Evolutionary conservation across 2,797 vertebrate species (phyloP).

Genomic region (Sebastolobus alascanus): DNA sequence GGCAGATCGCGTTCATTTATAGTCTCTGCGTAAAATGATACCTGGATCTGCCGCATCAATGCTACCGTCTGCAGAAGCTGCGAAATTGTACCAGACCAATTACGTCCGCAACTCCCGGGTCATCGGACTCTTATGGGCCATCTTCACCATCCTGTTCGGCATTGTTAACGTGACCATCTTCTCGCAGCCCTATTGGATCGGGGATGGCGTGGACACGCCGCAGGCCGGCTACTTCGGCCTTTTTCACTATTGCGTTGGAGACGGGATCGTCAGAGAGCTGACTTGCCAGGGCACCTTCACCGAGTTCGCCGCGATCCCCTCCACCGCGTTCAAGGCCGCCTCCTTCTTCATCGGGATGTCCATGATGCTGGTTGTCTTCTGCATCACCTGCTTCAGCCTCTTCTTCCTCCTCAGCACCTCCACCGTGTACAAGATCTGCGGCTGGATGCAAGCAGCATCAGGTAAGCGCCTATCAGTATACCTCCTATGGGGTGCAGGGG

Average conservation of each 20-base stretch:
- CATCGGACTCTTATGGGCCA: conserved; percentile 97
- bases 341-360: conserved; percentile 97
- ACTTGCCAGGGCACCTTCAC: conserved; percentile 95
- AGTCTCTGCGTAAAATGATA: conserved; percentile 78
- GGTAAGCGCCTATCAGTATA: conserved; percentile 83
- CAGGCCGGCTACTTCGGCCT: conserved; percentile 98
- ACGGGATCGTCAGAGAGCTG: conserved; percentile 91
- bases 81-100: conserved; percentile 96
- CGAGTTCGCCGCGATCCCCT: conserved; percentile 94
- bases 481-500: not conserved
- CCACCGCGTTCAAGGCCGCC: conserved; percentile 95
- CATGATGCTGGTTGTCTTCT: conserved; percentile 95
- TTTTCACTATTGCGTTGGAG: conserved; percentile 95
- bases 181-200: conserved; percentile 98
- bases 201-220: conserved; percentile 95
- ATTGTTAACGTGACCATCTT: conserved; percentile 97
- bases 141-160: conserved; percentile 97
- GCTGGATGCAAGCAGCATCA: conserved; percentile 96
- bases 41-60: conserved; percentile 90
- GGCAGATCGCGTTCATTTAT: conserved; percentile 44
- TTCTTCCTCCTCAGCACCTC: conserved; percentile 99
- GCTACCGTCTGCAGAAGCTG: conserved; percentile 95
- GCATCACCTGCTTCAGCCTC: conserved; percentile 95
- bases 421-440: conserved; percentile 98
- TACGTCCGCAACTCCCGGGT: conserved; percentile 96